Conservation (phyloP, 2,888 invertebrate species). For the Scaptomyza caliginosa region DNA sequence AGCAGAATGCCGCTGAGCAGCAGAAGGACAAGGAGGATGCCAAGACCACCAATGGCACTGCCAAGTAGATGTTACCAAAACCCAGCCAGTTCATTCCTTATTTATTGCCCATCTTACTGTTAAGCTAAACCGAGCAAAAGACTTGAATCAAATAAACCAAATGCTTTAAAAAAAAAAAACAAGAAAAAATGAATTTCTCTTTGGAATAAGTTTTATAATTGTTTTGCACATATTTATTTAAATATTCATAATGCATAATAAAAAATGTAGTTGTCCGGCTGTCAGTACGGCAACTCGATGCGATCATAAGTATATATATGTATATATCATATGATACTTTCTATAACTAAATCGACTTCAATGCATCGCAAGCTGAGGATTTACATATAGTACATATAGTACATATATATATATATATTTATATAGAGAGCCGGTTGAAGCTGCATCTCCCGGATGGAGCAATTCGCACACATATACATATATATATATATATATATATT, state of each 20-base stretch:
- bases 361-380: conserved; percentile 46
- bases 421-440: conserved; percentile 36
- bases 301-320: conserved; percentile 63
- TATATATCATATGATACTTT: conserved; percentile 51
- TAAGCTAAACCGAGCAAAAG: conserved; percentile 6
- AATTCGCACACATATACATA: conserved; percentile 30
- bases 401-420: not conserved
- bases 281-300: conserved; percentile 51
- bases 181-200: conserved; percentile 22
- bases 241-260: conserved; percentile 68
- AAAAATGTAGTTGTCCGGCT: conserved; percentile 64
- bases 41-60: conserved; percentile 19
- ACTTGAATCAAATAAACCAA: conserved; percentile 9
- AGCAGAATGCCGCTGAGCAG: conserved; percentile 44
- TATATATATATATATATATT: no score
- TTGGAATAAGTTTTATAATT: conserved; percentile 56
- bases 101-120: conserved; percentile 3
- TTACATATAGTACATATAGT: conserved; percentile 27
- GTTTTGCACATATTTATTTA: conserved; percentile 71
- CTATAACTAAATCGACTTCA: conserved; percentile 60
- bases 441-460: conserved; percentile 22
- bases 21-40: conserved; percentile 4
- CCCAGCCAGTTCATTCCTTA: not conserved
- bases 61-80: conserved; percentile 3
- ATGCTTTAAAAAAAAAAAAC: not conserved